Conservation (phyloP, 2,797 vertebrate genomes). For the Alectoris magna region DNA sequence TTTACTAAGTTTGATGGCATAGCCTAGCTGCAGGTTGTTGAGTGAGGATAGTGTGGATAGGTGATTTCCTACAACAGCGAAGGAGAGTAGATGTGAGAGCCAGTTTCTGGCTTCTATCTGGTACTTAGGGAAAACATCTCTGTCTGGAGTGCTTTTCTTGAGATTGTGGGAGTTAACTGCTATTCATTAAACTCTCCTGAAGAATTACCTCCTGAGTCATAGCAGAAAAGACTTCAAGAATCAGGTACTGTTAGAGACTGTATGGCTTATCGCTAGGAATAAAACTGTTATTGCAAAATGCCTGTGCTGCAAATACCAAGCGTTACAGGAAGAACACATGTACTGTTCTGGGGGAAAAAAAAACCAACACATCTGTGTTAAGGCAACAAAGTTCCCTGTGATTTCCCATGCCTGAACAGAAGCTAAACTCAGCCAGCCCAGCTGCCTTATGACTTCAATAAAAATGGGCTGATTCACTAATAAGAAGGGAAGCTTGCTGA, state of each 20-base stretch:
- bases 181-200: background rate
- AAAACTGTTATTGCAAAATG: background rate
- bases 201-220: slow-evolving; percentile 41
- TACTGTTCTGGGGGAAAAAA: background rate
- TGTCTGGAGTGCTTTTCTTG: background rate
- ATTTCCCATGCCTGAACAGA: background rate
- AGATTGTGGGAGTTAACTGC: background rate
- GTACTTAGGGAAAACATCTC: background rate
- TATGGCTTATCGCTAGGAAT: background rate
- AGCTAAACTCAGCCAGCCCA: background rate
- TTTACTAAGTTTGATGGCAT: background rate
- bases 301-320: background rate
- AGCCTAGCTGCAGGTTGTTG: background rate
- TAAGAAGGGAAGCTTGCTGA: background rate
- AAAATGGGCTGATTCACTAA: rapidly evolving
- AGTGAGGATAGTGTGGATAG: background rate
- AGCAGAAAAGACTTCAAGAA: background rate
- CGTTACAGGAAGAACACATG: background rate
- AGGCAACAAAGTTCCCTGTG: rapidly evolving
- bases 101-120: background rate
- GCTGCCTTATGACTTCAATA: rapidly evolving
- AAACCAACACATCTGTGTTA: rapidly evolving
- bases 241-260: background rate
- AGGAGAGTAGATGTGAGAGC: background rate
- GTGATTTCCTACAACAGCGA: background rate